Base-by-base conservation (phyloP, 1,140 invertebrate species). In the Drosophila azteca region DNA sequence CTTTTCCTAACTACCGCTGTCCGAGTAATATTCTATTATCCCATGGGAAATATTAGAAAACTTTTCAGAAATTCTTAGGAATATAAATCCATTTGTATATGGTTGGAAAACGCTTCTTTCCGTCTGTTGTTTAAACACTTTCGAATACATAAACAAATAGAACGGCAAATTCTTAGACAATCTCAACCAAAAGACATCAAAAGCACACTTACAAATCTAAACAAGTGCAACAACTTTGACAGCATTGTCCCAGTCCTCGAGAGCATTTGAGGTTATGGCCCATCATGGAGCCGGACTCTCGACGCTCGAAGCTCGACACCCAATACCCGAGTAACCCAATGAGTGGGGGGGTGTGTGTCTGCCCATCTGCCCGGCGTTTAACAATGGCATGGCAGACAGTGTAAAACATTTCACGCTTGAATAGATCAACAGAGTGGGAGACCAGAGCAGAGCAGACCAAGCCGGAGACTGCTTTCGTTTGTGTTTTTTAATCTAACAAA, bases 361-460 rank as follows among this genome's bases (percentile, higher is more conserved):
- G 31, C 55, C 31, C 49, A 9, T 3, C 22, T 48, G 41, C 39
- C 7, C 64, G 31, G 53, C 60, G 66, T 54, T 69, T 52, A 72
- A 54, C 51, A 61, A 70, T 65, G 63, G 61, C 76, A 70, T 65
- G 63, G 61, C 76, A 83, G 79, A 80, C 76, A 71, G 71, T 76
- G 72, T 79, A 77, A 72, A 82, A 76, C 67, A 88, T 83, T 87
- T 88, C 53, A 87, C 79, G 79, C 83, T 79, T 87, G 75, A 88
- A 87, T 88, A 83, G 79, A 76, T 79, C 78, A 75, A 71, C 73
- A 52, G 59, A 77, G 43, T 41, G 44, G 17, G 7, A 20, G 17
- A 20, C 17, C 17, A 20, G 17, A 20, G 0, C n/a, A 24, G 24
- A 24, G 2, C 24, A 26, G 24, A 26, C 24, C 24, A 26, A 26